Evolutionary conservation across 2,888 invertebrate species (phyloP), one percentile per base, ranked within the genome.

Genomic region (Tolmerus cingulatus): DNA sequence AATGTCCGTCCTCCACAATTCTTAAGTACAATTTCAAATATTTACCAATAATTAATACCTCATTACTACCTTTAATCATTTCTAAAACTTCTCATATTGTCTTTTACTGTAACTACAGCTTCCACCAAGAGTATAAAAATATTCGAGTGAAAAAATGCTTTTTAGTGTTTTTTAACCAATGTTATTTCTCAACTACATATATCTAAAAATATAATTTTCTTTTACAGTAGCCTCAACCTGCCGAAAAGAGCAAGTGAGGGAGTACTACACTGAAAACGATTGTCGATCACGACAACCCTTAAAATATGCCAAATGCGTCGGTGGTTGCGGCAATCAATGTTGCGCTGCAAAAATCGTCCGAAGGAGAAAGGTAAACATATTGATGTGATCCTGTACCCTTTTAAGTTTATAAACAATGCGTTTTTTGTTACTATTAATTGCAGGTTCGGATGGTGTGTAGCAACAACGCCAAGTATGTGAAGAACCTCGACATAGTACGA

Each of bases 401-500:
- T 57, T 23, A 66, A 12, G 0, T 4, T 66, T 66, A 66, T 66
- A 12, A 19, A 66, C 1, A 51, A 51, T 51, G 0, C 9, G 5
- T 51, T 57, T 66, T 30, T 84, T 23, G 4, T 46, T 14, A 16
- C 14, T 46, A 46, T 46, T 46, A 51, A 55, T 14, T 23, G n/a
- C 93, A 96, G 96, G 96, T 97, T 89, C 96, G 98, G 90, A 95
- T 99, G 90, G 95, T 98, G 90, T 99, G 99, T 94, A 95, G 96
- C 89, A 97, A 98, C 92, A 98, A 98, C 89, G 96, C 97, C 87
- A 96, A 97, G 89, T 98, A 97, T 94, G 97, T 97, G 93, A 98
- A 98, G 94, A 97, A 98, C 90, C 96, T 99, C 91, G 98, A 98
- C 91, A 97, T 99, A 92, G 97, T 99, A 92, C 96, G 98, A 92